These are phyloP conservation scores for Pantherophis alleghaniensis DNA, from an alignment of 2,797 vertebrate genomes.

Conservation along the genomic window DNA sequence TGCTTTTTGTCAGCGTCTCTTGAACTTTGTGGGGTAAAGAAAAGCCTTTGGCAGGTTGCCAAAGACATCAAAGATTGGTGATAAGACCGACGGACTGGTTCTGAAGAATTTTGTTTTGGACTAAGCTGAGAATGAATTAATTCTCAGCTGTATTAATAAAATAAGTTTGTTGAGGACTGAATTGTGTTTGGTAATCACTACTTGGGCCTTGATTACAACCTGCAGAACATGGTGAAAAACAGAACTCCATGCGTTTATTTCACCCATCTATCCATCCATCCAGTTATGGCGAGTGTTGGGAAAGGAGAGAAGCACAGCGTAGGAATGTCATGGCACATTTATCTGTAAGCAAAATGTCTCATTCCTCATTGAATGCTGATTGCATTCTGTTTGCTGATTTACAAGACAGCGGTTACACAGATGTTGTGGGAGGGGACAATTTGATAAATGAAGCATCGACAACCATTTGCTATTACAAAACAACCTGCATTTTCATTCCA, in stretches of 20 bases:
- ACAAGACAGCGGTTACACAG: conserved; percentile 57
- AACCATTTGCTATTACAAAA: conserved; percentile 63
- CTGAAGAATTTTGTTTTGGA: no score
- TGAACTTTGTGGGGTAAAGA: no score
- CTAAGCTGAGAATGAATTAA: no score
- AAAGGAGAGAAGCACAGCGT: background rate
- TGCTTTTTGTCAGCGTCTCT: no score
- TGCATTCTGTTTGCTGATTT: conserved; percentile 61
- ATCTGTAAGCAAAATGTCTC: conserved; percentile 9
- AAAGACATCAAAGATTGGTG: no score
- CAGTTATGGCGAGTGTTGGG: background rate
- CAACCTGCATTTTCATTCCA: conserved; percentile 57
- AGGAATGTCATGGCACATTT: background rate
- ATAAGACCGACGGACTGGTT: no score
- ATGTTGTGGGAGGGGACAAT: conserved; percentile 17
- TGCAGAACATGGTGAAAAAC: background rate
- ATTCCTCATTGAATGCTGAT: conserved; percentile 9
- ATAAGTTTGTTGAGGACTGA: no score
- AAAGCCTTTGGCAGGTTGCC: no score
- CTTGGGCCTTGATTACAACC: no score
- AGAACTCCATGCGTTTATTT: background rate
- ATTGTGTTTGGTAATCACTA: no score
- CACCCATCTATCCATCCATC: background rate
- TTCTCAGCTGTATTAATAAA: no score
- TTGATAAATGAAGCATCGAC: conserved; percentile 61